Evolutionary conservation across 2,797 vertebrate species (phyloP), one percentile per base, ranked within the genome.

Genomic region (Micropoecilia bifurca): DNA sequence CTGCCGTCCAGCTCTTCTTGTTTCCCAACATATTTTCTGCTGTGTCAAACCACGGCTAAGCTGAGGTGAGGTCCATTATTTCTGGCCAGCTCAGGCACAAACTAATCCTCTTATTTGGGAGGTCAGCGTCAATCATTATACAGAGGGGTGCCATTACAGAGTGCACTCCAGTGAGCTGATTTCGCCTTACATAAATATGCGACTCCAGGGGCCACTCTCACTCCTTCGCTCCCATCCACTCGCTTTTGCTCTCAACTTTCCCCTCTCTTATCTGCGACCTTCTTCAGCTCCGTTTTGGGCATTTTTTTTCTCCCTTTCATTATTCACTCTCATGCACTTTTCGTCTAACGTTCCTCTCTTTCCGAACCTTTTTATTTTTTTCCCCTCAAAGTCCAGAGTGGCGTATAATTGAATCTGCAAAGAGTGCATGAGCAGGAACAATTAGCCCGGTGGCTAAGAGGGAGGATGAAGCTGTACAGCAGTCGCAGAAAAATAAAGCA

Each of bases 21-120:
- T 87, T 91, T 85, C 73, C 66, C 75, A 77, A 79, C 76, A 81
- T 87, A 89, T 91, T 92, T 94, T 91, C 86, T 93, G 92, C 91
- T 86, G 90, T 90, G 91, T 93, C 91, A 92, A 91, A 87, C 91
- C 73, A 84, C 74, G 2, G 83, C 85, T 80, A 81, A 85, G 83
- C 85, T 89, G 87, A 87, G 90, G 89, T 86, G 89, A 90, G 92
- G 92, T 90, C 93, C 91, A 94, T 96, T 95, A 95, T 94, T 92
- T 91, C 85, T 85, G 90, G 89, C 89, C 87, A 86, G 93, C 90
- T 92, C 93, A 91, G 90, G 86, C 92, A 89, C 89, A 88, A 92
- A 87, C 92, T 96, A 96, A 96, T 96, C 95, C 92, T 91, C 92
- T 95, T 95, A 94, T 95, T 95, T 95, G 90, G 90, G 91, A 94